Percentiles rank a stretch among this genome's conserved stretches.
Evolutionary conservation across 2,797 vertebrate genomes (phyloP).

Genomic region (Hipposideros larvatus): DNA sequence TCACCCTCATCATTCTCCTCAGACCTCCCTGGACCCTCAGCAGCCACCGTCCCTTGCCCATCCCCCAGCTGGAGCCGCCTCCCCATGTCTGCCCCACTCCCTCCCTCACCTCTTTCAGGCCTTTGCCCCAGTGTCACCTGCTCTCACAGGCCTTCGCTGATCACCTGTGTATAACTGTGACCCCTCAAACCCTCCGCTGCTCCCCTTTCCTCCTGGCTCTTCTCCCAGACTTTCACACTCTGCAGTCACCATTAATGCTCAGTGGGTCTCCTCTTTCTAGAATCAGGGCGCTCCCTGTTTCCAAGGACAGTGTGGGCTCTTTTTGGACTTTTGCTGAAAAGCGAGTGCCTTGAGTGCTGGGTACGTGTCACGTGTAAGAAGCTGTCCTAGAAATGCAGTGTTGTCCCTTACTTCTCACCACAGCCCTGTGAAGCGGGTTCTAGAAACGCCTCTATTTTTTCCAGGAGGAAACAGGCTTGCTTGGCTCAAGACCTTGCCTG

Average conservation of each 20-base stretch:
- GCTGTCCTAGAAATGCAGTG: accelerated
- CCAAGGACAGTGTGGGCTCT: accelerated
- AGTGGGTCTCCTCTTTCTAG: accelerated
- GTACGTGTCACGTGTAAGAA: accelerated
- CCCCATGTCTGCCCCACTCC: accelerated
- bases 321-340: accelerated
- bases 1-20: too few species aligned
- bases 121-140: background rate
- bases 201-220: background rate
- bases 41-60: too few species aligned
- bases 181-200: accelerated
- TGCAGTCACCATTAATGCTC: accelerated
- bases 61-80: background rate
- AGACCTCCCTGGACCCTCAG: background rate
- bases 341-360: accelerated
- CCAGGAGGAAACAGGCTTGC: background rate
- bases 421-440: accelerated
- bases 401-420: accelerated
- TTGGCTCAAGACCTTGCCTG: accelerated
- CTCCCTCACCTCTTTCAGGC: background rate
- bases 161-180: accelerated
- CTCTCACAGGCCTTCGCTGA: background rate
- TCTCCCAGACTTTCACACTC: accelerated
- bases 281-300: background rate
- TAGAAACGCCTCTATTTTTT: accelerated